Evolutionary conservation across 2,888 invertebrate genomes (phyloP).

Genomic region (Chromoteleia sp.): DNA sequence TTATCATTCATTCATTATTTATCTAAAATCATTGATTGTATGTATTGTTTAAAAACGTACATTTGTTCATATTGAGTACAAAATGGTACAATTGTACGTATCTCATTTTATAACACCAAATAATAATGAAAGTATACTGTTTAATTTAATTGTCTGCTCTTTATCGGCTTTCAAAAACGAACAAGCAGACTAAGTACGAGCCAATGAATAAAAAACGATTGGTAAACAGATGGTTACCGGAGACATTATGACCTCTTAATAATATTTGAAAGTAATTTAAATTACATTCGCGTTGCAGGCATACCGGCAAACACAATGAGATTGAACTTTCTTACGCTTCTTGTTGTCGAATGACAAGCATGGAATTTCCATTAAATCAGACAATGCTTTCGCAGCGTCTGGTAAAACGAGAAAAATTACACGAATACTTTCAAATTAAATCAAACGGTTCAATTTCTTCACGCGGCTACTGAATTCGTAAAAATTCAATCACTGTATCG

Average conservation of each 20-base stretch:
- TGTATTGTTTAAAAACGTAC: too few relatives aligned
- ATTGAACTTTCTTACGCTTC: constrained; percentile 61
- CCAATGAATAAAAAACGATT: constrained; percentile 2
- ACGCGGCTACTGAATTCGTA: constrained; percentile 42
- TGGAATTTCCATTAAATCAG: constrained; percentile 70
- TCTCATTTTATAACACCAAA: too few relatives aligned
- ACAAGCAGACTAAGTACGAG: too few relatives aligned
- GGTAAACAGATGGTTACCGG: constrained; percentile 16
- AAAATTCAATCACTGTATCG: constrained; percentile 57
- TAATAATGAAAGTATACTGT: too few relatives aligned
- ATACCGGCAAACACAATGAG: constrained; percentile 51
- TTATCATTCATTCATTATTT: too few relatives aligned
- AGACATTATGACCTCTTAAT: constrained; percentile 50
- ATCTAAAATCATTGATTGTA: too few relatives aligned
- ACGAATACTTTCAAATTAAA: constrained; percentile 63
- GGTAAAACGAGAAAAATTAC: constrained; percentile 65
- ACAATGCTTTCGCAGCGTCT: constrained; percentile 48
- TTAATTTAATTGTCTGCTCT: too few relatives aligned
- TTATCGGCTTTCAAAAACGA: too few relatives aligned
- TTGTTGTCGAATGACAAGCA: constrained; percentile 68
- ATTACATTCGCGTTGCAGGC: constrained; percentile 37
- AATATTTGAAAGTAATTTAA: constrained; percentile 63
- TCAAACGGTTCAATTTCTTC: constrained; percentile 47
- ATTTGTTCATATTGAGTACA: too few relatives aligned
- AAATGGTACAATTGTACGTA: too few relatives aligned